Evolutionary conservation across 2,113 vertebrate genomes (phyloP), one percentile per base, ranked within the genome.

Genomic region (Neoarius graeffei): DNA sequence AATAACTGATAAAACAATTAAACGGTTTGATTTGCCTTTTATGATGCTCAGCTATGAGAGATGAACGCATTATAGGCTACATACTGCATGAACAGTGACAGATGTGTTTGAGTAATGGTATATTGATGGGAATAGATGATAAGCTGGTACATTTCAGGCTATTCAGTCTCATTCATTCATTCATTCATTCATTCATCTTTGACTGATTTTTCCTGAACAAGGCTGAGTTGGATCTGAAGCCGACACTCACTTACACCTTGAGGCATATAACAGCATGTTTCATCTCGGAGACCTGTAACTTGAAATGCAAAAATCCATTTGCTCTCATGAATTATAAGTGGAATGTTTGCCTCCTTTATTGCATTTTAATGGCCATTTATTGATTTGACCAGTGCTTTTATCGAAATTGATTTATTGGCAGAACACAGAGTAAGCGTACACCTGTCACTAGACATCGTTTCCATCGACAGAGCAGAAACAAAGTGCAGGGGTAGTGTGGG

Each of bases 351-450:
- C 54, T 84, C 2, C 52, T 69, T 71, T 84, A 69, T 54, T 84
- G 83, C 76, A 80, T 80, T 27, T 56, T 27, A 80, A 57, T 80
- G 25, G 27, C 50, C 25, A 79, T 79, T 59, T 60, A 60, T 60
- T 60, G 80, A 81, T 81, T 42, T 81, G 56, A 42, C 56, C 57
- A 35, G 9, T 23, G 80, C 80, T 60, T 81, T 81, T 60, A 42
- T 81, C 56, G 42, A 2, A 35, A 60, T 81, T 81, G 27, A 81
- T 81, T 81, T 60, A 81, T 81, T 81, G 80, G 56, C 56, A 60
- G 57, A 60, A 42, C 80, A 42, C 27, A 42, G 80, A 25, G n/a
- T 7, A 81, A 81, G 77, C 15, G 3, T 57, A 57, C 19, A 59
- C 27, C 27, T 81, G 80, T 57, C 57, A 60, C 56, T 23, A 42